Evolutionary conservation across 2,888 invertebrate genomes (phyloP).

Genomic region (Salticus scenicus): DNA sequence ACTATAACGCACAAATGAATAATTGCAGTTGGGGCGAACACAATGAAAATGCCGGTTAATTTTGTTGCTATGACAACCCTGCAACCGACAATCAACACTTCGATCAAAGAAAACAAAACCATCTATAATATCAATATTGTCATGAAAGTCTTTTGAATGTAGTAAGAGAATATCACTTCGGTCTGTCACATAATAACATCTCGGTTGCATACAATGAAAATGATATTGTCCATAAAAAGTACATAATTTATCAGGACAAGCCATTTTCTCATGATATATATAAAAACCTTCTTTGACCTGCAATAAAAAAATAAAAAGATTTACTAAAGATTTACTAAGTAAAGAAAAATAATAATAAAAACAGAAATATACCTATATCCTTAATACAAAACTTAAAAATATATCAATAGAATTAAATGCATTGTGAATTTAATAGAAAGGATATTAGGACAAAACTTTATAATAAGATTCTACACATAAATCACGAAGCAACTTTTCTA

Average conservation of each 20-base stretch:
- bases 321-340: too few relatives aligned
- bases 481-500: too few relatives aligned
- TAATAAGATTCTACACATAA: too few relatives aligned
- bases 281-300: slow-evolving; percentile 75
- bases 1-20: slow-evolving; percentile 84
- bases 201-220: slow-evolving; percentile 88
- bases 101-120: slow-evolving; percentile 90
- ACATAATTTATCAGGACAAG: slow-evolving; percentile 86
- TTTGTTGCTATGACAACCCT: slow-evolving; percentile 83
- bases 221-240: slow-evolving; percentile 83
- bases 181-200: slow-evolving; percentile 89
- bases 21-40: slow-evolving; percentile 82
- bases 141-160: slow-evolving; percentile 91
- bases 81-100: slow-evolving; percentile 82
- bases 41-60: slow-evolving; percentile 87
- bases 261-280: slow-evolving; percentile 75
- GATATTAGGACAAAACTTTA: too few relatives aligned
- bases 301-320: slow-evolving; percentile 49
- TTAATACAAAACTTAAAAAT: neutral
- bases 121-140: slow-evolving; percentile 86
- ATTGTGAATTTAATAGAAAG: too few relatives aligned
- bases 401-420: neutral
- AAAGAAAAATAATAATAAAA: too few relatives aligned
- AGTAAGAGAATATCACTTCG: slow-evolving; percentile 85
- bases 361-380: too few relatives aligned